These are phyloP conservation scores for Marasmarcha lunaedactyla DNA, from an alignment of 2,888 invertebrate species.

Conservation along the genomic window DNA sequence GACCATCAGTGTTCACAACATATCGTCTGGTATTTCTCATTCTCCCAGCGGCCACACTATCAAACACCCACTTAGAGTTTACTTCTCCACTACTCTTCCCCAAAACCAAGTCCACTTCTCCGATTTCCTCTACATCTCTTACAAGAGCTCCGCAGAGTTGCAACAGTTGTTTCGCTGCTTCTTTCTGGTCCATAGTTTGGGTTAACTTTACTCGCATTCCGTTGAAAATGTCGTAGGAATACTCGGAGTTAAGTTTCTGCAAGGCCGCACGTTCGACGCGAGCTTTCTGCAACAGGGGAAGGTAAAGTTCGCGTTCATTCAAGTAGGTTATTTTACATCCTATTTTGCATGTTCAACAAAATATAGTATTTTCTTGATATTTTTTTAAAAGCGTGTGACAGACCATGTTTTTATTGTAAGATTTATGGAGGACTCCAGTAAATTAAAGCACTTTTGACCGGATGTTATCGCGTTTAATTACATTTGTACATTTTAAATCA, in stretches of 20 bases:
- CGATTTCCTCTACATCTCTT: background rate
- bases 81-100: constrained; percentile 31
- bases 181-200: constrained; percentile 27
- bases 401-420: too few relatives aligned
- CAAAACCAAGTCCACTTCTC: constrained; percentile 29
- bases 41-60: constrained; percentile 41
- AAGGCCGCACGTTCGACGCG: constrained; percentile 43
- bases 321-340: background rate
- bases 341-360: too few relatives aligned
- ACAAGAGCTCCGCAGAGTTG: constrained; percentile 40
- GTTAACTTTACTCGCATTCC: constrained; percentile 34
- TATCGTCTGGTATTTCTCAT: constrained; percentile 42
- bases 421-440: too few relatives aligned
- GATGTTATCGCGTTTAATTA: too few relatives aligned
- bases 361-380: too few relatives aligned
- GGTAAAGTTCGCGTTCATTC: background rate
- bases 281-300: constrained; percentile 37
- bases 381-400: too few relatives aligned
- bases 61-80: constrained; percentile 51
- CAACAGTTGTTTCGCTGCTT: constrained; percentile 32
- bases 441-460: too few relatives aligned
- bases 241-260: constrained; percentile 30
- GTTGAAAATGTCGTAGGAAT: constrained; percentile 47
- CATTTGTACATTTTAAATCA: too few relatives aligned
- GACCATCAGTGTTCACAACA: constrained; percentile 9